phyloP scores from a whole-genome alignment of 2,113 vertebrate species.

The Origma solitaria region DNA sequence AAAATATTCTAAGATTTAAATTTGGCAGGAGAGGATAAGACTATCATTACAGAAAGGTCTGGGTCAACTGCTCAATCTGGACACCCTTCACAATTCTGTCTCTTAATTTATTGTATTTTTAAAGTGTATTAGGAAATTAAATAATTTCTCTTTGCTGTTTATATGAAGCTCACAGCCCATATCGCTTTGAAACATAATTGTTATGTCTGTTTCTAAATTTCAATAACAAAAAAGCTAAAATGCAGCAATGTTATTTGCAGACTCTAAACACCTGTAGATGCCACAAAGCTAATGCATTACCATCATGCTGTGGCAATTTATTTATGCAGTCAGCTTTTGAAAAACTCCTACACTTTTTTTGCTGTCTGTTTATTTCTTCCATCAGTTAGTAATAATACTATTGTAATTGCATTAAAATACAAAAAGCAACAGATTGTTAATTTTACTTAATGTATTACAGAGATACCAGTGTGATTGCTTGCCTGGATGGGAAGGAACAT shows the following conservation, averaged over 20 bases:
- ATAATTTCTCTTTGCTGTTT: not conserved
- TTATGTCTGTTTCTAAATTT: not conserved
- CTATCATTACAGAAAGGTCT: not conserved
- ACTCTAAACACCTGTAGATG: not conserved
- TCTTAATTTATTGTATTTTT: not conserved
- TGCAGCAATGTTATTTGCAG: not conserved
- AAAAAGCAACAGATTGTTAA: not conserved
- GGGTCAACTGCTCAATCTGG: not conserved
- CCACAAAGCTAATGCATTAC: not conserved
- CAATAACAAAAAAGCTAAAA: not conserved
- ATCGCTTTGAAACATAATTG: not conserved
- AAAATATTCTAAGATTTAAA: not conserved
- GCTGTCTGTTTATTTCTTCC: not conserved
- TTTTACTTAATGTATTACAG: slow-evolving; percentile 12
- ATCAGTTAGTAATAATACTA: not conserved
- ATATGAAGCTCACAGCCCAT: not conserved
- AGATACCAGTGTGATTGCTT: slow-evolving; percentile 43
- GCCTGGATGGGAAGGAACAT: slow-evolving; percentile 77
- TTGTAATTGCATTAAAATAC: not conserved
- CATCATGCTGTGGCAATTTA: not conserved
- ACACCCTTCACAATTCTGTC: not conserved
- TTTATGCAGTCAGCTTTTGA: not conserved
- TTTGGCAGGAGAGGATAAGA: not conserved
- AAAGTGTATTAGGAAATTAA: not conserved
- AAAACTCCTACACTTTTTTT: not conserved